Percentiles rank a stretch among this genome's conserved stretches.
Evolutionary conservation across 2,888 invertebrate genomes (phyloP).

Genomic region (Lasioglossum calceatum): DNA sequence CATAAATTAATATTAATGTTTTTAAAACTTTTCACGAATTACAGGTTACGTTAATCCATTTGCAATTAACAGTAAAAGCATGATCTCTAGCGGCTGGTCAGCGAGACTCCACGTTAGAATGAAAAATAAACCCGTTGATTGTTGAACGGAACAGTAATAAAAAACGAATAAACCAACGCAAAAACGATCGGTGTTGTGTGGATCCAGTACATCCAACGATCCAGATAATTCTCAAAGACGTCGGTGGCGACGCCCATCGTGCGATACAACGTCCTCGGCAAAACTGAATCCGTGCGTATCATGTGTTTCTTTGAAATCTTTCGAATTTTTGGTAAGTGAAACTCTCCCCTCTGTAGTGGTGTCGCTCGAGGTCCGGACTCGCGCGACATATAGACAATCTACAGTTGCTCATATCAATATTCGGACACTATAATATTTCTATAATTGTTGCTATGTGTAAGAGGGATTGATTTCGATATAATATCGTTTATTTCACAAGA

Average conservation of each 20-base stretch:
- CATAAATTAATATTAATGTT: not conserved
- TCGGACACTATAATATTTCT: not conserved
- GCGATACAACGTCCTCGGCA: conserved; percentile 35
- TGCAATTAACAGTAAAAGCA: not conserved
- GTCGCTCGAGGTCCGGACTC: conserved; percentile 44
- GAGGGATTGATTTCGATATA: not conserved
- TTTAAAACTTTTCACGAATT: not conserved
- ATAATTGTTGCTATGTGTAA: not conserved
- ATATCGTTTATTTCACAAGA: not conserved
- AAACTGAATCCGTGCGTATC: conserved; percentile 33
- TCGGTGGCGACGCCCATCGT: conserved; percentile 69
- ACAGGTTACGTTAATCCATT: no score
- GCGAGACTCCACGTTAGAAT: not conserved
- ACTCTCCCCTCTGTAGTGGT: conserved; percentile 31
- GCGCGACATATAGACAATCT: not conserved
- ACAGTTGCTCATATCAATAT: not conserved
- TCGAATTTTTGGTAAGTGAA: not conserved
- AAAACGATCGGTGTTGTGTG: not conserved
- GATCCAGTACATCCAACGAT: conserved; percentile 52
- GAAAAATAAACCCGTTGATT: not conserved
- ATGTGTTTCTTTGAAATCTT: conserved; percentile 23
- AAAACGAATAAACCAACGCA: not conserved
- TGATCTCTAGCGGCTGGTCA: not conserved
- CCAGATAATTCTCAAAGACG: conserved; percentile 72
- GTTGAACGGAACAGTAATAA: not conserved